Percentiles rank a stretch among this genome's conserved stretches.
phyloP scores from a whole-genome alignment of 2,888 invertebrate genomes.

The Cheilosia vernalis region DNA sequence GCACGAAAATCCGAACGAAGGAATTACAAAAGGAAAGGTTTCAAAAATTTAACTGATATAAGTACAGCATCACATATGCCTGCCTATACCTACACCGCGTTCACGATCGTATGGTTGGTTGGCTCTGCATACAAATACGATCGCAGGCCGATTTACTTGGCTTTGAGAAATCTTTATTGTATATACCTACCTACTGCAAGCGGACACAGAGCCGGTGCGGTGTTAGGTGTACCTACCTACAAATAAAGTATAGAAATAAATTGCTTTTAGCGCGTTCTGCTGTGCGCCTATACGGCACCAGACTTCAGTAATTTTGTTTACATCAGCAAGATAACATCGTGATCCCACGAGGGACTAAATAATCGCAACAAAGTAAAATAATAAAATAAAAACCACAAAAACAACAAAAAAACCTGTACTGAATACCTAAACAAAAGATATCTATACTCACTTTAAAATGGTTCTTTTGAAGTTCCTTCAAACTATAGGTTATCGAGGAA shows the following conservation, averaged over 20 bases:
- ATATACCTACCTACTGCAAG: neutral
- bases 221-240: neutral
- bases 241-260: neutral
- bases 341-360: neutral
- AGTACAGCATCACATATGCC: neutral
- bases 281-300: conserved; percentile 27
- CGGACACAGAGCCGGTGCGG: conserved; percentile 1
- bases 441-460: conserved; percentile 1
- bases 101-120: conserved; percentile 11
- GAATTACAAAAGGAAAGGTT: conserved; percentile 31
- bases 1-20: conserved; percentile 27
- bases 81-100: neutral
- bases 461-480: conserved; percentile 49
- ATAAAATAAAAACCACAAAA: neutral
- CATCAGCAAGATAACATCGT: conserved; percentile 65
- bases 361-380: conserved; percentile 9
- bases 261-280: conserved; percentile 6
- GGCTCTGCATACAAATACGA: neutral
- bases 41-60: conserved; percentile 8
- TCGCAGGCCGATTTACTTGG: conserved; percentile 34
- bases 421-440: conserved; percentile 16
- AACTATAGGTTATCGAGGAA: conserved; percentile 52
- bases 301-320: conserved; percentile 70
- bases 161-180: conserved; percentile 21
- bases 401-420: neutral